Percentiles rank a stretch among this genome's conserved stretches.
phyloP scores from a whole-genome alignment of 2,113 vertebrate species.

The Ciconia boyciana region DNA sequence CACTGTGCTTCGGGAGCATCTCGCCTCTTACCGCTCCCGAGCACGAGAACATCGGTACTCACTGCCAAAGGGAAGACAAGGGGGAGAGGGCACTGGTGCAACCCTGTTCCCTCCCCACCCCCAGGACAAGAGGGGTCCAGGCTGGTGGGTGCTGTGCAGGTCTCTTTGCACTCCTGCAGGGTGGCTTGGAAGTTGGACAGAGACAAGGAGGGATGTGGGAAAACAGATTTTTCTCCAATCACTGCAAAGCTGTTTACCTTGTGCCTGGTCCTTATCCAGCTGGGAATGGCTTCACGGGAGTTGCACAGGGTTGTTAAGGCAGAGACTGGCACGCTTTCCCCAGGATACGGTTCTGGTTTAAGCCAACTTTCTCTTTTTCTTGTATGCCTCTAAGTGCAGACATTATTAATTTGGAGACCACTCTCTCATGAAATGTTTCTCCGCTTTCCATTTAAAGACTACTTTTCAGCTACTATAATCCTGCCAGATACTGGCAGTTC shows the following conservation, averaged over 20 bases:
- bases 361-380: background rate
- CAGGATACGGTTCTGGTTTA: background rate
- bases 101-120: background rate
- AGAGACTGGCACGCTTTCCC: background rate
- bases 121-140: background rate
- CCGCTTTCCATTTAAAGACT: background rate
- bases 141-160: background rate
- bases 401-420: background rate
- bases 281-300: background rate
- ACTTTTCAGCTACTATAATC: background rate
- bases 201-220: background rate
- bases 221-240: background rate
- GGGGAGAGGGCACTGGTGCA: no score
- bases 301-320: background rate
- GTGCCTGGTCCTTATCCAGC: background rate
- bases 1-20: background rate
- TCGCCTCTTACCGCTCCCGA: background rate
- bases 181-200: background rate
- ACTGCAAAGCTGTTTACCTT: background rate
- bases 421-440: background rate
- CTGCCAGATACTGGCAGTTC: background rate
- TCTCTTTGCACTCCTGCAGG: rapidly evolving
- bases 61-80: background rate
- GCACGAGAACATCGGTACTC: background rate
- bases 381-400: background rate